Base-by-base conservation (phyloP, 2,888 invertebrate genomes). In the Calameuta pallipes region DNA sequence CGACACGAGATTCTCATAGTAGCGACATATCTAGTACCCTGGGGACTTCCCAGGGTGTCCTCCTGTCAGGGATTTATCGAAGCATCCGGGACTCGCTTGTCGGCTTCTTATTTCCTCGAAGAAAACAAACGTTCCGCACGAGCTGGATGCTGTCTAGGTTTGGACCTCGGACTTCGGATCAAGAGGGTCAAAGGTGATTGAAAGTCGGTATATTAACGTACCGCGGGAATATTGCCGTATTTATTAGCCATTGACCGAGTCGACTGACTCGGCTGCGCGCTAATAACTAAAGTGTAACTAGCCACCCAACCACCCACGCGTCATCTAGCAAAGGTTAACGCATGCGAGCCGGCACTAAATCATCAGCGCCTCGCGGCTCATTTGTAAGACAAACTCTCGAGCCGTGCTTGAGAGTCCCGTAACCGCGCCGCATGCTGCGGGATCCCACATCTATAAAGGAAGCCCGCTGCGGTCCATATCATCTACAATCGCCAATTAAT, bases 301-400 rank as follows among this genome's bases (percentile, higher is more conserved):
- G 82, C 84, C 82, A 82, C 85, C 86, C 83, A 83, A 85, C 84
- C 82, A 82, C 85, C 86, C 83, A 83, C 85, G 85, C 83, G 84
- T 86, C 86, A 85, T 83, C 80, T 80, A 83, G 84, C 82, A 87
- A 87, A 88, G 89, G 87, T 87, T 87, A 86, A 86, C 85, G 85
- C 84, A 74, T 75, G 74, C 75, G 81, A 82, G 84, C 83, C 79
- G 80, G 86, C 81, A 87, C 86, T 90, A 90, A 91, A 90, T 91
- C 90, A 90, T 89, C 85, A 30, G 87, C 89, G 90, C 90, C 88
- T 87, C 88, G 85, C 87, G 90, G 87, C 90, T 89, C 90, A 90
- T 91, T 90, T 91, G 89, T 89, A 90, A 90, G 90, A 90, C 89
- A 90, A 91, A 90, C 85, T 86, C 82, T 74, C 71, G 1, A 56